A percentile compares a stretch with the other conserved stretches of the same genome.
Conservation (phyloP, 2,888 invertebrate genomes). For the Molorchus minor region DNA sequence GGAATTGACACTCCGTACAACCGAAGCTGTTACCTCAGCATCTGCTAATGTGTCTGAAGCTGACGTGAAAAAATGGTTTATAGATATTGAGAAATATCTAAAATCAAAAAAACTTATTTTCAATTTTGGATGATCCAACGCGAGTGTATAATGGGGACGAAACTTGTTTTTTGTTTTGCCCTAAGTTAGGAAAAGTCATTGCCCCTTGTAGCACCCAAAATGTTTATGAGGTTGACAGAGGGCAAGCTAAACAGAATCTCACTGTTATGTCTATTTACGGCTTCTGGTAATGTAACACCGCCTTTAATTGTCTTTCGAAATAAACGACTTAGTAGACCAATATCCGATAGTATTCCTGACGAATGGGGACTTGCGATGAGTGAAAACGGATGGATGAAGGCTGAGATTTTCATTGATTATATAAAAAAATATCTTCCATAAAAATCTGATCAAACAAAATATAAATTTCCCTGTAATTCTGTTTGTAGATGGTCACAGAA, state of each 20-base stretch:
- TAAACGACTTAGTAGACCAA: conserved; percentile 11
- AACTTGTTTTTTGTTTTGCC: conserved; percentile 18
- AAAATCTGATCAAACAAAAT: conserved; percentile 19
- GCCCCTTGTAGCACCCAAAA: conserved; percentile 19
- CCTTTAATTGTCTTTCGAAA: not conserved
- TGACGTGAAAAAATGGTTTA: not conserved
- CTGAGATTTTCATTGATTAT: conserved; percentile 25
- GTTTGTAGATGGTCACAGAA: conserved; percentile 28
- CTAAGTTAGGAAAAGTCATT: conserved; percentile 13
- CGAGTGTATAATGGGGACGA: not conserved
- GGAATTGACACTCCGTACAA: not conserved
- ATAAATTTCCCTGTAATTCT: conserved; percentile 19
- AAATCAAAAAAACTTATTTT: not conserved
- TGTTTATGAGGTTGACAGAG: conserved; percentile 22
- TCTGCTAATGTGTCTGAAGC: not conserved
- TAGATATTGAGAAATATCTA: not conserved
- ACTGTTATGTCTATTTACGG: conserved; percentile 32
- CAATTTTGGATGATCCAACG: not conserved
- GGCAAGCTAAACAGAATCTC: conserved; percentile 11
- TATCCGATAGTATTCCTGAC: conserved; percentile 20
- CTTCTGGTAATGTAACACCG: conserved; percentile 14
- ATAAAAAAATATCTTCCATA: conserved; percentile 29
- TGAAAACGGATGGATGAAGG: conserved; percentile 38
- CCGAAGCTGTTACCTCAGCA: not conserved
- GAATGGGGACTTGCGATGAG: conserved; percentile 22